Evolutionary conservation across 2,113 vertebrate genomes (phyloP).

Genomic region (Perccottus glenii): DNA sequence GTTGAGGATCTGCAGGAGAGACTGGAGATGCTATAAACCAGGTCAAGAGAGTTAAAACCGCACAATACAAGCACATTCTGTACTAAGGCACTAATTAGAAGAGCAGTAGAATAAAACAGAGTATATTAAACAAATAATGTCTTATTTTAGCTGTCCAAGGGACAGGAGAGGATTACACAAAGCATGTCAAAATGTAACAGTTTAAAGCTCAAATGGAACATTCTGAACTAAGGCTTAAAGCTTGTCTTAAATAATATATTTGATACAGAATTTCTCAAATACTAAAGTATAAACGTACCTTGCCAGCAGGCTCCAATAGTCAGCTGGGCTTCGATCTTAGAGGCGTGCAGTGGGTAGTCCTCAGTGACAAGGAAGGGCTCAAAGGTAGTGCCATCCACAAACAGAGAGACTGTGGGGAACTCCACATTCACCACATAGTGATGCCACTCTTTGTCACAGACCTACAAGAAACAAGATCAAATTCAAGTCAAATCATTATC

Average conservation of each 20-base stretch:
- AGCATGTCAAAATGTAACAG: not conserved
- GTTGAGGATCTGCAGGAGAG: conserved; percentile 65
- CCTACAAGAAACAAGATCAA: conserved; percentile 70
- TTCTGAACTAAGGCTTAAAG: not conserved
- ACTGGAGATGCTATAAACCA: conserved; percentile 40
- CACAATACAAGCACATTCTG: conserved; percentile 4
- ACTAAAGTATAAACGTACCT: conserved; percentile 78
- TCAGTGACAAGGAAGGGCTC: conserved; percentile 96
- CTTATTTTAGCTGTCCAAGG: too few relatives aligned
- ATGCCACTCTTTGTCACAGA: conserved; percentile 97
- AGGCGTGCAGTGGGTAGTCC: conserved; percentile 91
- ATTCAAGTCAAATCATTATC: not conserved
- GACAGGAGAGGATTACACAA: too few relatives aligned
- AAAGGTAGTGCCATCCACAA: conserved; percentile 88
- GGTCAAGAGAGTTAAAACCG: conserved; percentile 33
- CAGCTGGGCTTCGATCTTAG: conserved; percentile 90
- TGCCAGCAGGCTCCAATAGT: conserved; percentile 98
- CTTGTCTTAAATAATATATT: not conserved
- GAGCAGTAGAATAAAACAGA: not conserved
- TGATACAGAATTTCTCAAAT: not conserved
- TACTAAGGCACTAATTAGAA: not conserved
- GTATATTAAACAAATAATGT: not conserved
- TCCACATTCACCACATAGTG: conserved; percentile 95
- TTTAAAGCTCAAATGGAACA: too few relatives aligned
- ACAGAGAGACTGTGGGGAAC: conserved; percentile 86